phyloP scores from a whole-genome alignment of 2,888 invertebrate genomes.

The Dicycla oo region DNA sequence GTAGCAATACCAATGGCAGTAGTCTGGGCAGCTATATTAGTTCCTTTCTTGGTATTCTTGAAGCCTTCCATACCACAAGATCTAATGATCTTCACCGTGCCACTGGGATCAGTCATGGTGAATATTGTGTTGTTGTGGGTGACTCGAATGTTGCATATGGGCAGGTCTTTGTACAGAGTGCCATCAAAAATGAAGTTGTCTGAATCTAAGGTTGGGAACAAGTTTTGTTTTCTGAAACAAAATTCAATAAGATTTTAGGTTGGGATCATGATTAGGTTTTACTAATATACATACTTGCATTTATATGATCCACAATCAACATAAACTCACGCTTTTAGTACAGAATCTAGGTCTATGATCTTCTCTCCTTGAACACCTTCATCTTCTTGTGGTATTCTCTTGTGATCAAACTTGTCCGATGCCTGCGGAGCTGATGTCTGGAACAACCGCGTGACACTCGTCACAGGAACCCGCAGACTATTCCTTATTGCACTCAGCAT shows the following conservation, averaged over 20 bases:
- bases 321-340: conserved; percentile 90
- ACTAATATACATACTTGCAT: neutral
- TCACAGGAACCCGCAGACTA: conserved; percentile 72
- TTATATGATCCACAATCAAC: neutral
- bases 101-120: conserved; percentile 92
- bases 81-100: conserved; percentile 91
- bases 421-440: conserved; percentile 77
- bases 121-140: conserved; percentile 97
- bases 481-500: conserved; percentile 81
- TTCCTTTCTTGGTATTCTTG: conserved; percentile 98
- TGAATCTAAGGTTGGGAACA: conserved; percentile 94
- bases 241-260: neutral
- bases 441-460: conserved; percentile 73
- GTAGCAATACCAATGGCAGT: conserved; percentile 95
- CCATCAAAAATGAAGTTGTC: conserved; percentile 94
- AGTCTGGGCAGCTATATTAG: conserved; percentile 98
- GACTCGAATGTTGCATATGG: conserved; percentile 95
- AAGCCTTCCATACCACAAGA: conserved; percentile 98
- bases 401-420: conserved; percentile 84
- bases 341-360: conserved; percentile 92
- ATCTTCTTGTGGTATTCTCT: conserved; percentile 89
- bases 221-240: conserved; percentile 91
- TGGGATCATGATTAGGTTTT: neutral
- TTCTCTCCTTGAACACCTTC: conserved; percentile 95
- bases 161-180: conserved; percentile 94